Conservation (phyloP, 1,140 invertebrate genomes). For the Rhyzopertha dominica region DNA sequence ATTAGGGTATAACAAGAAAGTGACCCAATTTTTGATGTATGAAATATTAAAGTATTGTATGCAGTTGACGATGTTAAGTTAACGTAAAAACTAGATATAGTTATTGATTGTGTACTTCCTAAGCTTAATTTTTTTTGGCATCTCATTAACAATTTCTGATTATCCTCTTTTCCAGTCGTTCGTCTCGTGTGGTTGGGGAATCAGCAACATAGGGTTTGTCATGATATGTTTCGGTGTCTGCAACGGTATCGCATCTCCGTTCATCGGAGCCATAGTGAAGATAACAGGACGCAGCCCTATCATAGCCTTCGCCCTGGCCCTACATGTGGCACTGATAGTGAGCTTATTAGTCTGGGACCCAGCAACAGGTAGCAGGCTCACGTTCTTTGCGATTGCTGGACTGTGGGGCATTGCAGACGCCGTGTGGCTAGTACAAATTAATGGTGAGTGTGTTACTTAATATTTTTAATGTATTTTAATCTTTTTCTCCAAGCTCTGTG, state of each 20-base stretch:
- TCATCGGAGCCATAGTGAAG: conserved; percentile 75
- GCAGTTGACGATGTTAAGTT: too few species aligned
- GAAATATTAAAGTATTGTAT: too few species aligned
- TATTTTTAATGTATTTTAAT: conserved; percentile 2
- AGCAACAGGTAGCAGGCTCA: conserved; percentile 57
- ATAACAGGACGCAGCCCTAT: conserved; percentile 71
- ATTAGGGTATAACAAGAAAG: too few species aligned
- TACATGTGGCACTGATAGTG: conserved; percentile 65
- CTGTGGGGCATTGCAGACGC: conserved; percentile 89
- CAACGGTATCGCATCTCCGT: conserved; percentile 75
- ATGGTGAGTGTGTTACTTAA: conserved; percentile 62
- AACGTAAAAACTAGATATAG: too few species aligned
- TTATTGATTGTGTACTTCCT: neutral
- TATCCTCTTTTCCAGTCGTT: conserved; percentile 63
- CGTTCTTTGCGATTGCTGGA: conserved; percentile 80
- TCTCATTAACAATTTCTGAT: neutral
- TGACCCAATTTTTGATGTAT: too few species aligned
- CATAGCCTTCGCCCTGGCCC: conserved; percentile 65
- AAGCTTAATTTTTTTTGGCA: neutral
- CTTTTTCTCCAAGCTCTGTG: conserved; percentile 66
- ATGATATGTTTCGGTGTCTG: conserved; percentile 87
- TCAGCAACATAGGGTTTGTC: conserved; percentile 84
- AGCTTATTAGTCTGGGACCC: conserved; percentile 72
- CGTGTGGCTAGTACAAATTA: conserved; percentile 91
- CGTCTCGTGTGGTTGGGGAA: conserved; percentile 83